These are phyloP conservation scores for Cephalotes varians DNA, from an alignment of 2,888 invertebrate genomes.

Conservation along the genomic window DNA sequence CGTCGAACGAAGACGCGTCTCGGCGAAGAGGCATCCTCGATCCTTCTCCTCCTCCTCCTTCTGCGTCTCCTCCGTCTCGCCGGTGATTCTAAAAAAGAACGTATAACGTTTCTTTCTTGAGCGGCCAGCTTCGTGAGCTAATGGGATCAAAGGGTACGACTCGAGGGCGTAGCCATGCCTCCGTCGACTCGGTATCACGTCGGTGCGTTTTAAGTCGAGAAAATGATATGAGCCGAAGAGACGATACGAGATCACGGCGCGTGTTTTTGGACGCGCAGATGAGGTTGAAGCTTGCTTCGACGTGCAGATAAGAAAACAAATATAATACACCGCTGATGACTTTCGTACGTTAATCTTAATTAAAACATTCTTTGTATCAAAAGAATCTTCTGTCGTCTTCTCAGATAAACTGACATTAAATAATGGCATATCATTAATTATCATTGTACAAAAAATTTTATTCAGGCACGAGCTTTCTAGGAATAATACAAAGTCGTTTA, in stretches of 20 bases:
- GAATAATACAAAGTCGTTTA: neutral
- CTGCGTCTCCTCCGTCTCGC: neutral
- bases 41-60: conserved; percentile 29
- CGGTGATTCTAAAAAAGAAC: conserved; percentile 39
- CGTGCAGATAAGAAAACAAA: conserved; percentile 9
- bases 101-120: conserved; percentile 43
- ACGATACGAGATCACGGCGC: neutral
- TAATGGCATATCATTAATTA: neutral
- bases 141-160: conserved; percentile 54
- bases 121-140: conserved; percentile 26
- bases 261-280: neutral
- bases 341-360: neutral
- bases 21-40: conserved; percentile 50
- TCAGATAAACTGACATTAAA: neutral
- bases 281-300: neutral
- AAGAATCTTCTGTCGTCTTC: neutral
- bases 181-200: conserved; percentile 15
- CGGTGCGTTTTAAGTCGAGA: conserved; percentile 39
- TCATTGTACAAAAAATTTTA: neutral
- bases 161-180: conserved; percentile 31
- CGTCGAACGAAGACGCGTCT: conserved; percentile 64
- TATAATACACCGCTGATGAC: neutral
- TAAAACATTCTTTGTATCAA: neutral
- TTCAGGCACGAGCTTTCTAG: neutral
- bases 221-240: conserved; percentile 17